phyloP scores from a whole-genome alignment of 2,888 invertebrate genomes.

The Eudemis profundana region DNA sequence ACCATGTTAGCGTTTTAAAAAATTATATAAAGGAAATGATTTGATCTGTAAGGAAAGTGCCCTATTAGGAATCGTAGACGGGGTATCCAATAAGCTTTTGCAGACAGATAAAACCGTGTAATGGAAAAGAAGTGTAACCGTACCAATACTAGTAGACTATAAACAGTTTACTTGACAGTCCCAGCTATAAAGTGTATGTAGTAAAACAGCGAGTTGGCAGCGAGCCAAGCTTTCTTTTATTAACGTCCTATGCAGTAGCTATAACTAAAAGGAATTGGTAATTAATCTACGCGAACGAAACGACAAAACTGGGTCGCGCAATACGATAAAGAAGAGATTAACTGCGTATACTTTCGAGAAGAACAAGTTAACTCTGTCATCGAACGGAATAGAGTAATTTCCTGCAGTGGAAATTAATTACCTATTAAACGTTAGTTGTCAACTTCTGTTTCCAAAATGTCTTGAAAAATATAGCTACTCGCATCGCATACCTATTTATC shows the following conservation, averaged over 20 bases:
- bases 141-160: conserved; percentile 46
- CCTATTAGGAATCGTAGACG: too few relatives aligned
- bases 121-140: conserved; percentile 46
- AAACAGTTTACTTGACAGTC: conserved; percentile 47
- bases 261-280: conserved; percentile 65
- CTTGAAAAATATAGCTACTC: too few relatives aligned
- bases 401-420: too few relatives aligned
- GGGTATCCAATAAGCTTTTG: neutral
- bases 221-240: conserved; percentile 63
- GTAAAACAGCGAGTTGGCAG: conserved; percentile 60
- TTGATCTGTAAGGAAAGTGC: too few relatives aligned
- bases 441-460: too few relatives aligned
- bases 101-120: conserved; percentile 18
- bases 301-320: conserved; percentile 61
- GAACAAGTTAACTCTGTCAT: conserved; percentile 31
- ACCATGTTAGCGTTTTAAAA: too few relatives aligned
- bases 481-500: too few relatives aligned
- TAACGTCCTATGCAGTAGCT: conserved; percentile 62
- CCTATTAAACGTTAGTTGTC: too few relatives aligned
- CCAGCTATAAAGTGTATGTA: conserved; percentile 38
- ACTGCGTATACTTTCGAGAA: conserved; percentile 44
- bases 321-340: conserved; percentile 63
- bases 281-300: conserved; percentile 62
- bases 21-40: too few relatives aligned
- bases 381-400: neutral